Base-by-base conservation (phyloP, 1,140 invertebrate species). In the Trichonephila clavata region DNA sequence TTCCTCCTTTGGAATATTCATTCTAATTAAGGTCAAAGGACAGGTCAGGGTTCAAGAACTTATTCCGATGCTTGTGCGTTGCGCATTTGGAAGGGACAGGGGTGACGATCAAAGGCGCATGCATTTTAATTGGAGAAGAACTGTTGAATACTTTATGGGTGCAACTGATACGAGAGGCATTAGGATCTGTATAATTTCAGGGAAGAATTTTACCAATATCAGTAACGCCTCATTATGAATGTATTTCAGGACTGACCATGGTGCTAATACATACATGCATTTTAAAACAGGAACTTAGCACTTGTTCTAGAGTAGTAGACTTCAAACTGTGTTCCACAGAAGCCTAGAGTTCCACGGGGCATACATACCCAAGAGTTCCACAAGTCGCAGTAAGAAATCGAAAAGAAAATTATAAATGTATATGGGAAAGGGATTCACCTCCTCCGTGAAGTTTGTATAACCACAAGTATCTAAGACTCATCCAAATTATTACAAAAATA, bases 11-110 rank as follows among this genome's bases (percentile, higher is more conserved):
- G 20, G 83, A 84, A 84, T 84, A 84, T 84, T 84, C 83, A 84
- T 84, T 84, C 24, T 84, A 84, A 60, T 84, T 84, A 24, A 24
- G 83, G 83, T 84, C 83, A 87, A 87, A 87, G 86, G 86, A 87
- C 86, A 87, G 86, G 86, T 87, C 86, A 60, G 18, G 61, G 86
- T 87, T 87, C 86, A 87, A 87, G 86, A 87, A 63, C 86, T 87
- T 59, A 84, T 84, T 84, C 60, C 71, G 27, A 77, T 77, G 71
- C 32, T 71, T 27, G 16, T 27, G 6, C 24, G 27, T 16, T 39
- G 24, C 32, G 71, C 71, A 39, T 77, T 77, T 77, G 18, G 18
- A 77, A 77, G 71, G 14, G 16, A 39, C 7, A 77, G 16, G 68
- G 16, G 27, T 71, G 68, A 39, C 71, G 27, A 77, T 77, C 71